phyloP scores from a whole-genome alignment of 2,113 vertebrate species.

The Brachypteracias leptosomus region DNA sequence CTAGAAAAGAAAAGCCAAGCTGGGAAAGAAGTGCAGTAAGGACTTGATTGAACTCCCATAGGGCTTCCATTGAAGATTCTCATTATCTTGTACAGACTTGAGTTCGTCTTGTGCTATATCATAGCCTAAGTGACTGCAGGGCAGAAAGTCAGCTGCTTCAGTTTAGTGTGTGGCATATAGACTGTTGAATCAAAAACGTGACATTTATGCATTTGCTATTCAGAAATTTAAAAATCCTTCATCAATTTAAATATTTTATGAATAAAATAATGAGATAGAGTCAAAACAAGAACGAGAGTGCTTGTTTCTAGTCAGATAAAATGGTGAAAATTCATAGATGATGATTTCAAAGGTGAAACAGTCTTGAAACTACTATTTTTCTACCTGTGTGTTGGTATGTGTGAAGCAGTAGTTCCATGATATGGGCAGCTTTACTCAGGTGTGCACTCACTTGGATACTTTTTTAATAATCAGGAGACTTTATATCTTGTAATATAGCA shows the following conservation, averaged over 20 bases:
- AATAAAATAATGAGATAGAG: not conserved
- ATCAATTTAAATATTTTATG: not conserved
- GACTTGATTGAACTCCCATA: conserved; percentile 34
- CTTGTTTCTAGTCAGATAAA: not conserved
- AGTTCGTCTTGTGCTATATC: not conserved
- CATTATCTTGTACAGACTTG: conserved; percentile 41
- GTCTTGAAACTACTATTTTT: not conserved
- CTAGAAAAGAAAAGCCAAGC: not conserved
- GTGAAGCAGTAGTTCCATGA: not conserved
- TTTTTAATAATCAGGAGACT: not conserved
- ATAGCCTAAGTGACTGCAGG: conserved; percentile 10
- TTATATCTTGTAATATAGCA: too few species aligned
- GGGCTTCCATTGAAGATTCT: conserved; percentile 42
- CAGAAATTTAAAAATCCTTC: not conserved
- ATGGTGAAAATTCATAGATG: not conserved
- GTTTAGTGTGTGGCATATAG: not conserved
- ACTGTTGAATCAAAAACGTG: conserved; percentile 1
- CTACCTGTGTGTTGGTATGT: accelerated
- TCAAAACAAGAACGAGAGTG: not conserved
- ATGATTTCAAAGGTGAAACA: not conserved
- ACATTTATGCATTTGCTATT: not conserved
- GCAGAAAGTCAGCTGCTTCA: not conserved
- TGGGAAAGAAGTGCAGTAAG: not conserved
- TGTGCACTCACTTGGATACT: accelerated
- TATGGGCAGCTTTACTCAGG: not conserved